These are phyloP conservation scores for Protodeltote pygarga DNA, from an alignment of 2,888 invertebrate species.

Conservation along the genomic window DNA sequence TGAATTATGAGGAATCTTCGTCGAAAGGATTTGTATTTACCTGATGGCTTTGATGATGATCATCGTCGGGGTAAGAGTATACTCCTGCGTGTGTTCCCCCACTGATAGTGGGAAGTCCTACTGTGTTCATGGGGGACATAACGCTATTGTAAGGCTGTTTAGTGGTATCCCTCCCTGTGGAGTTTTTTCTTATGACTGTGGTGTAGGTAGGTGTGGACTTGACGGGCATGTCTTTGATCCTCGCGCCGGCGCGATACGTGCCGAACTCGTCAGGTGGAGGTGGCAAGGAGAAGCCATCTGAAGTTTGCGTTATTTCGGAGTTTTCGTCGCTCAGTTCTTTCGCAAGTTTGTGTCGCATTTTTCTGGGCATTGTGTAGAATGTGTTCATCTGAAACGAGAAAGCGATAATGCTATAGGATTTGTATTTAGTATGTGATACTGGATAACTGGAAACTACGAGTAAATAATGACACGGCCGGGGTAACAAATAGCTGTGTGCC, in stretches of 20 bases:
- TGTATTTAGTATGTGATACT: too few species aligned
- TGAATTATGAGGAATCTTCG: conserved; percentile 66
- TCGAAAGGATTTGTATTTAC: conserved; percentile 81
- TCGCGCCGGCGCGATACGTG: conserved; percentile 73
- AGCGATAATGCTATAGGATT: neutral
- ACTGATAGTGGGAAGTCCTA: conserved; percentile 75
- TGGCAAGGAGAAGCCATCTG: conserved; percentile 79
- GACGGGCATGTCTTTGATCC: conserved; percentile 73
- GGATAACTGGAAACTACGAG: too few species aligned
- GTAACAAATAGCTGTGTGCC: too few species aligned
- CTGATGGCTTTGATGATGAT: conserved; percentile 63
- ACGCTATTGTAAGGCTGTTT: conserved; percentile 67
- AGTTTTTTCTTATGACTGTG: conserved; percentile 68
- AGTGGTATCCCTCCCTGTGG: conserved; percentile 61
- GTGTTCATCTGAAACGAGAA: conserved; percentile 75
- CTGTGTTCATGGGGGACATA: conserved; percentile 75
- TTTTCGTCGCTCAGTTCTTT: conserved; percentile 77
- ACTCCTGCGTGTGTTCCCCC: conserved; percentile 63
- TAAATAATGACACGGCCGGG: too few species aligned
- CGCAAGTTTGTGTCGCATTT: conserved; percentile 71
- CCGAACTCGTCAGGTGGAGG: conserved; percentile 82
- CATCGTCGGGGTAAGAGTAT: conserved; percentile 78
- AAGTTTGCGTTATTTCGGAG: conserved; percentile 78
- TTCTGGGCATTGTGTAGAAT: conserved; percentile 82
- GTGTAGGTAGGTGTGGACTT: conserved; percentile 74